Evolutionary conservation across 2,113 vertebrate species (phyloP).

Genomic region (Polypterus senegalus): DNA sequence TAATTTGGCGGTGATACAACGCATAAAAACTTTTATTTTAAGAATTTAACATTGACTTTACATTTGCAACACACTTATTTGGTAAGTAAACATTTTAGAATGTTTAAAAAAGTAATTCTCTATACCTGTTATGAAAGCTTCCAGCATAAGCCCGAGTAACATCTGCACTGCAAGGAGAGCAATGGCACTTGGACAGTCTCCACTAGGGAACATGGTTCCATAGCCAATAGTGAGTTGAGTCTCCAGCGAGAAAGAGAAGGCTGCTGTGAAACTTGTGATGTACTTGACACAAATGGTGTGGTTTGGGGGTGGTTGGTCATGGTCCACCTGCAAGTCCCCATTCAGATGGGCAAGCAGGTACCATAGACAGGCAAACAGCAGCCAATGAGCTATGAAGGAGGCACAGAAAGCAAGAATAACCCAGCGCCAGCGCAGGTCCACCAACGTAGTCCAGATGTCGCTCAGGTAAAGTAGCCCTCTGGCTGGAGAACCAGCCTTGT

Average conservation of each 20-base stretch:
- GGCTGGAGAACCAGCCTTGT: conserved; percentile 35
- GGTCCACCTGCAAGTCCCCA: conserved; percentile 83
- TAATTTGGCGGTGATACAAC: too few relatives aligned
- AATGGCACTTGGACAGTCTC: conserved; percentile 85
- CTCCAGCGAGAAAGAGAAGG: conserved; percentile 93
- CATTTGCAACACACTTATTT: too few relatives aligned
- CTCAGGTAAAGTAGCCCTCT: conserved; percentile 62
- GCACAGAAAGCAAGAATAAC: conserved; percentile 83
- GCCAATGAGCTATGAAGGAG: conserved; percentile 87
- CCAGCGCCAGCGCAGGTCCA: conserved; percentile 93
- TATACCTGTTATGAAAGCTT: conserved; percentile 95
- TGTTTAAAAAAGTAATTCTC: not conserved
- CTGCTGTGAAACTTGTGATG: conserved; percentile 87
- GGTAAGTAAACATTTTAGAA: not conserved
- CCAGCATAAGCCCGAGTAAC: conserved; percentile 91
- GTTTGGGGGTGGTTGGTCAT: conserved; percentile 73
- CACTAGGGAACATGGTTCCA: conserved; percentile 93
- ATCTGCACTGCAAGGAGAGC: conserved; percentile 89
- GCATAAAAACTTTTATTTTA: too few relatives aligned
- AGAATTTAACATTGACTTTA: too few relatives aligned
- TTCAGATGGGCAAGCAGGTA: conserved; percentile 87
- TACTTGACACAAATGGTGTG: conserved; percentile 92
- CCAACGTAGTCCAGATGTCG: conserved; percentile 82
- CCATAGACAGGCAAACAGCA: conserved; percentile 91
- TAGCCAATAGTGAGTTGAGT: conserved; percentile 96